These are phyloP conservation scores for Aix galericulata DNA, from an alignment of 2,113 vertebrate genomes.

Conservation along the genomic window DNA sequence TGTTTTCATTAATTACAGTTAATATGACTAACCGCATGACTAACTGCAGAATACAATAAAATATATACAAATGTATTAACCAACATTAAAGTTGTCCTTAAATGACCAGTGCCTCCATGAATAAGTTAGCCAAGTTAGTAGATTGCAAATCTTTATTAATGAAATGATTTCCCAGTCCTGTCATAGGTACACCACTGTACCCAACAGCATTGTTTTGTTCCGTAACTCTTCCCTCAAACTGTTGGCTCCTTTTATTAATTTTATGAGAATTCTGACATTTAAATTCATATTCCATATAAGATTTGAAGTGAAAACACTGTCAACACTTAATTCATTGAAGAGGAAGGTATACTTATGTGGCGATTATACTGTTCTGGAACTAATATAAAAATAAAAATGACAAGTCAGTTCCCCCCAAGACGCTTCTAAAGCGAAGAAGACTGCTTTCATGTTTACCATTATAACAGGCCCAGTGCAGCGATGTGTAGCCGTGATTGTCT, in stretches of 20 bases:
- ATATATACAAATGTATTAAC: too few species aligned
- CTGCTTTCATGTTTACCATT: constrained; percentile 83
- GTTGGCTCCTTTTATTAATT: neutral
- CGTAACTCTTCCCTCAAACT: neutral
- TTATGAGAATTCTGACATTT: neutral
- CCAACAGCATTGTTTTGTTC: neutral
- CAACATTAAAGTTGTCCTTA: too few species aligned
- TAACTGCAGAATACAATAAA: too few species aligned
- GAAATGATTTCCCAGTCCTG: neutral
- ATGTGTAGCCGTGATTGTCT: constrained; percentile 97
- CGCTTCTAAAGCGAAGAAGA: neutral
- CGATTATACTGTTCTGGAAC: neutral
- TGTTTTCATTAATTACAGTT: neutral
- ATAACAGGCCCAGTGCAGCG: constrained; percentile 98
- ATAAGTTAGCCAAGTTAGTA: neutral
- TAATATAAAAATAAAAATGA: neutral
- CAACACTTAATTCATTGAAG: neutral
- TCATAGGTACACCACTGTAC: too few species aligned
- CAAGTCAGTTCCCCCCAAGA: neutral
- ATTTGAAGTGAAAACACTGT: neutral
- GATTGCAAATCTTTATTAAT: neutral
- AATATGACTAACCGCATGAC: too few species aligned
- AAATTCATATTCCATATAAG: neutral
- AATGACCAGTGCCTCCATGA: neutral
- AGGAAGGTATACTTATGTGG: neutral